Conservation (phyloP, 1,140 invertebrate species). For the Calliphora vicina region DNA sequence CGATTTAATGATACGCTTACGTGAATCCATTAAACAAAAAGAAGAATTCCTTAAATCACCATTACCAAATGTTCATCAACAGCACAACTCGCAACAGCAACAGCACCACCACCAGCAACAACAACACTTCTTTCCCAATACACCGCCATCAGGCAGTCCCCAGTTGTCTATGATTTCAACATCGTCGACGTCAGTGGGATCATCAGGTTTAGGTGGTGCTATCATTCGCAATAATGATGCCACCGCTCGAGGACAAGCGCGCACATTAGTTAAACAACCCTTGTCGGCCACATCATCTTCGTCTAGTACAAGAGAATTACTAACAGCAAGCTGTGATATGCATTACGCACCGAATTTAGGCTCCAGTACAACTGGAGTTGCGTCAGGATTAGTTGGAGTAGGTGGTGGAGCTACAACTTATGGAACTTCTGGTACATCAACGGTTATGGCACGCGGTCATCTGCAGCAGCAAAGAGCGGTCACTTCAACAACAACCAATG, state of each 20-base stretch:
- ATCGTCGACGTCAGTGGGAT: slow-evolving; percentile 42
- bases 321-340: slow-evolving; percentile 41
- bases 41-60: slow-evolving; percentile 84
- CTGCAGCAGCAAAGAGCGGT: neutral
- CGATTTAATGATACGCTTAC: slow-evolving; percentile 65
- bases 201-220: slow-evolving; percentile 37
- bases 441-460: neutral
- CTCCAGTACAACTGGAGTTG: slow-evolving; percentile 17
- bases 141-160: slow-evolving; percentile 41
- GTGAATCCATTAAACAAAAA: slow-evolving; percentile 85
- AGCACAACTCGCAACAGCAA: slow-evolving; percentile 37
- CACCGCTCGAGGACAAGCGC: slow-evolving; percentile 39
- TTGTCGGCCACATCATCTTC: slow-evolving; percentile 39
- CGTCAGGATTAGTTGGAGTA: neutral
- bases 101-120: slow-evolving; percentile 41
- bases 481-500: neutral
- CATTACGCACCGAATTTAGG: slow-evolving; percentile 36
- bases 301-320: slow-evolving; percentile 39
- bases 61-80: slow-evolving; percentile 57
- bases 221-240: slow-evolving; percentile 22
- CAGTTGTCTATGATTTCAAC: slow-evolving; percentile 44
- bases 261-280: slow-evolving; percentile 38
- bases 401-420: slow-evolving; percentile 14
- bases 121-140: slow-evolving; percentile 41
- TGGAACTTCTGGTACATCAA: neutral